A percentile compares a stretch with the other conserved stretches of the same genome.
These are phyloP conservation scores for Melipona beecheii DNA, from an alignment of 2,888 invertebrate genomes.

Conservation along the genomic window DNA sequence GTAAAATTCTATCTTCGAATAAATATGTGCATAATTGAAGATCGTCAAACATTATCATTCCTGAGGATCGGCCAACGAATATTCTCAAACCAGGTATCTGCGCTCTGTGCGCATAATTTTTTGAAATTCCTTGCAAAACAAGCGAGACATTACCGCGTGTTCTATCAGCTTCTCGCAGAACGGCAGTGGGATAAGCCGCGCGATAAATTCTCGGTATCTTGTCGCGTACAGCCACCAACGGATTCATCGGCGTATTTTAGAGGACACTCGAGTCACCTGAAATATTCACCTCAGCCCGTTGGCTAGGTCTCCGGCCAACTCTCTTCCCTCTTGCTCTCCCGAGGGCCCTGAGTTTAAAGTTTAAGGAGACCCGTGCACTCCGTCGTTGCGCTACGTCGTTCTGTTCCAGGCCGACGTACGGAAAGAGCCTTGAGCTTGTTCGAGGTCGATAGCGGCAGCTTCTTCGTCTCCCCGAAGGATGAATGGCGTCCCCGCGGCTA, in stretches of 20 bases:
- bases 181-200: not conserved
- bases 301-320: constrained; percentile 46
- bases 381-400: constrained; percentile 38
- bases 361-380: constrained; percentile 55
- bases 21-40: too few species aligned
- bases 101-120: not conserved
- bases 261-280: constrained; percentile 69
- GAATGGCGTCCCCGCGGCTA: constrained; percentile 26
- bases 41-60: too few species aligned
- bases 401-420: constrained; percentile 20
- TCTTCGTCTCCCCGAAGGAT: constrained; percentile 41
- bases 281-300: constrained; percentile 70
- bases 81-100: not conserved
- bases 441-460: constrained; percentile 57
- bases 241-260: constrained; percentile 65
- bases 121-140: not conserved
- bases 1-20: too few species aligned
- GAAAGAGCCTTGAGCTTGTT: constrained; percentile 36
- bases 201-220: constrained; percentile 56
- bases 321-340: constrained; percentile 18
- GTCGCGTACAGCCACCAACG: constrained; percentile 36
- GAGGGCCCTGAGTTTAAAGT: constrained; percentile 60
- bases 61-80: too few species aligned
- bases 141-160: constrained; percentile 13
- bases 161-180: constrained; percentile 11